Evolutionary conservation across 1,140 invertebrate species (phyloP).

Genomic region (Drosophila elegans): DNA sequence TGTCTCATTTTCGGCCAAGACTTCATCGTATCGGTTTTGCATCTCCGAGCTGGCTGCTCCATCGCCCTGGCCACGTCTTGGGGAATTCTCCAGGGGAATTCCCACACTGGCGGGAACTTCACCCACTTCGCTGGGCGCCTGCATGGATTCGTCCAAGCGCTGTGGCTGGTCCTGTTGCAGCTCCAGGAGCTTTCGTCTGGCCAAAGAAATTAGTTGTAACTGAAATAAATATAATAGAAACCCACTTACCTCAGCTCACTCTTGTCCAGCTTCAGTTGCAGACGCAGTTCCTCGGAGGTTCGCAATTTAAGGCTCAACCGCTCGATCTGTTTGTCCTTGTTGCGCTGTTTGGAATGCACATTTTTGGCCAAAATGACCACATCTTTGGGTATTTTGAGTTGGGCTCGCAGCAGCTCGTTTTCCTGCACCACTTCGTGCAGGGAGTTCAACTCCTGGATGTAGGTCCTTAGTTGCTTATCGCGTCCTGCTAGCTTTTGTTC

Average conservation of each 20-base stretch:
- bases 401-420: conserved; percentile 67
- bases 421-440: conserved; percentile 77
- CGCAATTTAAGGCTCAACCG: conserved; percentile 73
- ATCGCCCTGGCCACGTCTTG: conserved; percentile 67
- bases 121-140: conserved; percentile 64
- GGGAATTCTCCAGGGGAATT: conserved; percentile 52
- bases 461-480: conserved; percentile 70
- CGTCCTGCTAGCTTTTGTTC: conserved; percentile 74
- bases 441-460: conserved; percentile 77
- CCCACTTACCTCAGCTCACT: conserved; percentile 64
- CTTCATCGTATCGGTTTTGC: conserved; percentile 81
- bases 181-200: conserved; percentile 49
- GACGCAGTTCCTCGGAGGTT: conserved; percentile 79
- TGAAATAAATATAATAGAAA: too few species aligned
- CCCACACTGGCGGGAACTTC: conserved; percentile 58
- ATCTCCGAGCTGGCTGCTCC: conserved; percentile 71
- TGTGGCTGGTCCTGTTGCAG: conserved; percentile 20
- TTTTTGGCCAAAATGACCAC: conserved; percentile 73
- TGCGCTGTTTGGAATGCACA: conserved; percentile 71
- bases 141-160: conserved; percentile 31
- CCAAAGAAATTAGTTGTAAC: neutral
- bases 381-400: conserved; percentile 78
- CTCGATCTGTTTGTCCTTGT: conserved; percentile 83
- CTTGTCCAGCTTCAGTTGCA: conserved; percentile 83
- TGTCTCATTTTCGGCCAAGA: conserved; percentile 88